Conservation (phyloP, 2,888 invertebrate genomes). For the Gastrophysa polygoni region DNA sequence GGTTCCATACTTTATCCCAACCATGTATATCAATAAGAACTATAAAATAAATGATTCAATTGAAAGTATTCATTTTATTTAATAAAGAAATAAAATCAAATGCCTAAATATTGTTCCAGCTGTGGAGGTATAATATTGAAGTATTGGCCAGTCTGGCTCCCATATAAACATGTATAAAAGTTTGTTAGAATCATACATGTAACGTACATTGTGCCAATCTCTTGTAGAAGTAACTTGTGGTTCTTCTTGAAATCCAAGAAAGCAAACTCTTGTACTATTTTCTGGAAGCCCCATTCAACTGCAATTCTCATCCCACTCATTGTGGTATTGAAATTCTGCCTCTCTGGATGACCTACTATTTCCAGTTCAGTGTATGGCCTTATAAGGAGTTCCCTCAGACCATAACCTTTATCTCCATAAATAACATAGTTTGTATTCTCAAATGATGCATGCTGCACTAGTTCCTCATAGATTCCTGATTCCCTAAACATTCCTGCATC, state of each 20-base stretch:
- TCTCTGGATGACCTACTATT: conserved; percentile 20
- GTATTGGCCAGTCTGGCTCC: conserved; percentile 12
- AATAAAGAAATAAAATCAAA: neutral
- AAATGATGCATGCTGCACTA: neutral
- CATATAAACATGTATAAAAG: conserved; percentile 25
- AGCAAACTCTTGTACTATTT: conserved; percentile 28
- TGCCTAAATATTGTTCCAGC: conserved; percentile 9
- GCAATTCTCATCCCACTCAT: conserved; percentile 26
- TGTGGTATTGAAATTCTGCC: conserved; percentile 21
- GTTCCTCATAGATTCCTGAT: conserved; percentile 13
- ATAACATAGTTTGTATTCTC: conserved; percentile 6
- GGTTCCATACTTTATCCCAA: too few species aligned
- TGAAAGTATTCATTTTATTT: neutral
- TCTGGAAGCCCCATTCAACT: conserved; percentile 38
- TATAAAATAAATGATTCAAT: too few species aligned
- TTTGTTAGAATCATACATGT: conserved; percentile 28
- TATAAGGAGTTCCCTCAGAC: conserved; percentile 6
- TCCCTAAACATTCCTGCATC: conserved; percentile 14
- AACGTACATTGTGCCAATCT: conserved; percentile 24
- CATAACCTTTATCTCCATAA: conserved; percentile 14
- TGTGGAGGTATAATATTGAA: conserved; percentile 12
- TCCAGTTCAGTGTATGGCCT: conserved; percentile 9
- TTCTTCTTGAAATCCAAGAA: conserved; percentile 18
- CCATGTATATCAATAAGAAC: too few species aligned
- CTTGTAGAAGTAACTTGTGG: conserved; percentile 30